Percentiles rank a stretch among this genome's conserved stretches.
These are phyloP conservation scores for Harpagifer antarcticus DNA, from an alignment of 2,797 vertebrate species.

Conservation along the genomic window DNA sequence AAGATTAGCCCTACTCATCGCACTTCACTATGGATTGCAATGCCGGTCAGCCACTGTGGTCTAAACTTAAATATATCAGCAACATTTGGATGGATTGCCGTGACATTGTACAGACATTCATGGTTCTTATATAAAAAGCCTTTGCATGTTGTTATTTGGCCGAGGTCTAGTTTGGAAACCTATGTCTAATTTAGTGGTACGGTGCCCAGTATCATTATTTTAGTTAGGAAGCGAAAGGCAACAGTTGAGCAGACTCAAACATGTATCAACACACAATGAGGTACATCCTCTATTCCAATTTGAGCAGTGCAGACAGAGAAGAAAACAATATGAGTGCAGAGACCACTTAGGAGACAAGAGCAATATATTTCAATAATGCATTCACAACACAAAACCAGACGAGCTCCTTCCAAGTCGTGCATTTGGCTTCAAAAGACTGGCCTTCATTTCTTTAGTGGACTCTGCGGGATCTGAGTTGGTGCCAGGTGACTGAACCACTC, in stretches of 20 bases:
- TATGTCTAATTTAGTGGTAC: background rate
- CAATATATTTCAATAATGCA: conserved; percentile 75
- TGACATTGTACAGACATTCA: background rate
- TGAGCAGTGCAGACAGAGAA: conserved; percentile 44
- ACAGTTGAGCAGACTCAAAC: background rate
- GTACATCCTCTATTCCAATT: conserved; percentile 48
- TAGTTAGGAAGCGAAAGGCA: conserved; percentile 16
- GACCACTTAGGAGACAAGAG: conserved; percentile 63
- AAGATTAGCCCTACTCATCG: too few species aligned
- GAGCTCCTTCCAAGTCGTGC: conserved; percentile 60
- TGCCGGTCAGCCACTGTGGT: background rate
- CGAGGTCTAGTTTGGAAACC: background rate
- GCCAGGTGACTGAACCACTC: conserved; percentile 66
- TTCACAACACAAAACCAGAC: conserved; percentile 52
- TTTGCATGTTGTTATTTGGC: background rate
- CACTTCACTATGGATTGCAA: background rate
- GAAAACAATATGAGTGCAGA: conserved; percentile 56
- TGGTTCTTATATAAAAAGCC: conserved; percentile 8
- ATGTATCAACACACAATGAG: conserved; percentile 49
- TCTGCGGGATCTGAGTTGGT: conserved; percentile 46
- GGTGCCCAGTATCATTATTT: conserved; percentile 14
- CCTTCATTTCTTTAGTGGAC: conserved; percentile 71
- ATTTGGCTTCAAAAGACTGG: conserved; percentile 60
- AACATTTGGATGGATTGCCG: background rate
- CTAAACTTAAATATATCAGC: background rate